Evolutionary conservation across 2,797 vertebrate species (phyloP).

Genomic region (Syngnathus acus): DNA sequence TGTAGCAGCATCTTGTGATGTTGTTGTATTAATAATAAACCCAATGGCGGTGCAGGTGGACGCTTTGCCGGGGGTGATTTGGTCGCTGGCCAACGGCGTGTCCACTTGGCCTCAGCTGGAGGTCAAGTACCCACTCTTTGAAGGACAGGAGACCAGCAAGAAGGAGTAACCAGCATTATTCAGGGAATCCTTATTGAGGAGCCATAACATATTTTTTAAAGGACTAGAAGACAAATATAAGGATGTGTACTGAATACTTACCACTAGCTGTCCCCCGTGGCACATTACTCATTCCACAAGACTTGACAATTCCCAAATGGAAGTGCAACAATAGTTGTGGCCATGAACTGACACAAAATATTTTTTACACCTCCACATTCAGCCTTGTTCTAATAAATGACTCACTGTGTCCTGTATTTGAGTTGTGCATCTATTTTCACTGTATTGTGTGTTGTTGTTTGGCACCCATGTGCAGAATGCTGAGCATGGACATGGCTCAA

Average conservation of each 20-base stretch:
- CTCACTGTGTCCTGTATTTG: background rate
- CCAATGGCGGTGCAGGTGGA: slow-evolving; percentile 69
- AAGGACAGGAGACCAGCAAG: slow-evolving; percentile 96
- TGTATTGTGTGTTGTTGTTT: slow-evolving; percentile 6
- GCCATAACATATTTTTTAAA: background rate
- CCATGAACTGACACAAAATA: background rate
- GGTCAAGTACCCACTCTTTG: slow-evolving; percentile 87
- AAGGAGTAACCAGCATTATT: slow-evolving; percentile 63
- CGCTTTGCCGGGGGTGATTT: slow-evolving; percentile 79
- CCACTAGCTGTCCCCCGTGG: background rate
- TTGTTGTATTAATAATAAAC: background rate
- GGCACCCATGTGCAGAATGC: slow-evolving; percentile 15
- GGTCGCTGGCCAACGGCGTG: slow-evolving; percentile 82
- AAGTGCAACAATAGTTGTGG: background rate
- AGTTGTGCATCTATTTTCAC: slow-evolving; percentile 15
- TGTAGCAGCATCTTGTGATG: background rate
- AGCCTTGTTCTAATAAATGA: slow-evolving; percentile 16
- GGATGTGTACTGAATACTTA: background rate
- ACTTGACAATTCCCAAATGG: background rate
- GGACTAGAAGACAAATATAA: background rate
- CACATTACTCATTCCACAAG: background rate
- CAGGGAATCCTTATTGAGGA: background rate
- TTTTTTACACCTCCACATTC: background rate
- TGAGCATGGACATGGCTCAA: slow-evolving; percentile 21
- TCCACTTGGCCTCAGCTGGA: slow-evolving; percentile 86